Evolutionary conservation across 1,140 invertebrate species (phyloP).

Genomic region (Cotesia typhae): DNA sequence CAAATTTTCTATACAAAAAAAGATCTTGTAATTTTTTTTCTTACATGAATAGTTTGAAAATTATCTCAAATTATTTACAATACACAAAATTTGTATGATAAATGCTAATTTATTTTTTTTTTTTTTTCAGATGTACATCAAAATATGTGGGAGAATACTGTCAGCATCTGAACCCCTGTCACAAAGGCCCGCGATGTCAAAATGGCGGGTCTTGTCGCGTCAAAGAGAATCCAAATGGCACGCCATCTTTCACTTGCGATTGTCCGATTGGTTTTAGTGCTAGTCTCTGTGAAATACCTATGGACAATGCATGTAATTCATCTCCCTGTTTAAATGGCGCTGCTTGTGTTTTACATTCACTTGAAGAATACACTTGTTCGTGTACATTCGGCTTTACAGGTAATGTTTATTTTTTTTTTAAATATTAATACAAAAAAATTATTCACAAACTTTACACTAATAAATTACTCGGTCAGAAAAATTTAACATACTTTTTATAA

Average conservation of each 20-base stretch:
- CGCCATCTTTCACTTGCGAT: constrained; percentile 83
- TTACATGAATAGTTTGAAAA: no score
- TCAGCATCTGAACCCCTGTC: constrained; percentile 91
- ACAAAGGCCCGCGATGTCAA: constrained; percentile 85
- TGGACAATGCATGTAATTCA: constrained; percentile 90
- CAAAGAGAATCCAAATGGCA: constrained; percentile 70
- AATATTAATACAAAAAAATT: neutral
- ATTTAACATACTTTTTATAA: no score
- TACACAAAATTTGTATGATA: neutral
- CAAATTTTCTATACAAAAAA: no score
- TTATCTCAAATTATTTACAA: neutral
- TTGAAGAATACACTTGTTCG: constrained; percentile 82
- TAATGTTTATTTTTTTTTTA: constrained; percentile 59
- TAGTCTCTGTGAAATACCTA: constrained; percentile 89
- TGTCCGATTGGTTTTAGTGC: constrained; percentile 92
- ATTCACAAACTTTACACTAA: neutral
- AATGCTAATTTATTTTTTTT: constrained; percentile 40
- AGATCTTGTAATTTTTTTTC: no score
- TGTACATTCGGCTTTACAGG: constrained; percentile 87
- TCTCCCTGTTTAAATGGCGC: constrained; percentile 87
- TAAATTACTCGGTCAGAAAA: no score
- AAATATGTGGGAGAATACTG: constrained; percentile 94
- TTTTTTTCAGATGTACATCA: constrained; percentile 86
- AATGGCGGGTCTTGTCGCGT: constrained; percentile 93
- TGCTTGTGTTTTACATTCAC: constrained; percentile 79